Percentiles rank a stretch among this genome's conserved stretches.
Conservation (phyloP, 2,888 invertebrate genomes). For the Noctua pronuba region DNA sequence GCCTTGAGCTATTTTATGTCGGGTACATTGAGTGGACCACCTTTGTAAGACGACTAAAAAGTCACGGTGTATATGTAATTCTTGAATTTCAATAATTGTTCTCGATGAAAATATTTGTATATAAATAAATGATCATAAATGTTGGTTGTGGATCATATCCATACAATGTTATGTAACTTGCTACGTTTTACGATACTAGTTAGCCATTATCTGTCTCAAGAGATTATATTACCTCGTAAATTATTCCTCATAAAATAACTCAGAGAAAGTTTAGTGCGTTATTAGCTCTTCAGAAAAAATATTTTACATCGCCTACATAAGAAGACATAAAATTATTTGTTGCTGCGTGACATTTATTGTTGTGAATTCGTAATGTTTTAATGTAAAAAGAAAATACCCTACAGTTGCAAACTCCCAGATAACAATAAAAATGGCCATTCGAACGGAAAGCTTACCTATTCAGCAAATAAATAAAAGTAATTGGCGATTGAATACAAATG, state of each 20-base stretch:
- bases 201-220: constrained; percentile 38
- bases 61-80: too few relatives aligned
- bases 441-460: background rate
- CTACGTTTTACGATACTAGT: constrained; percentile 40
- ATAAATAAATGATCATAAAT: background rate
- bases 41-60: too few relatives aligned
- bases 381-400: background rate
- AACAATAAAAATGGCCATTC: background rate
- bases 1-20: too few relatives aligned
- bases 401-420: background rate
- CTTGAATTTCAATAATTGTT: background rate
- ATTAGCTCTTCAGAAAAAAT: constrained; percentile 30
- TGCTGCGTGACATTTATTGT: background rate
- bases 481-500: constrained; percentile 18
- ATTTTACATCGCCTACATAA: background rate
- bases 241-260: constrained; percentile 40
- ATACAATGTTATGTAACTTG: constrained; percentile 13
- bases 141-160: constrained; percentile 7
- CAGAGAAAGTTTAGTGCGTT: constrained; percentile 25
- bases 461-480: constrained; percentile 20
- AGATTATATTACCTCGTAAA: constrained; percentile 47
- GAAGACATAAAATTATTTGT: background rate
- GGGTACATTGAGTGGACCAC: too few relatives aligned
- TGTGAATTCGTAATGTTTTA: background rate
- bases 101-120: background rate